These are phyloP conservation scores for Cnemophilus loriae DNA, from an alignment of 2,113 vertebrate species.

Conservation along the genomic window DNA sequence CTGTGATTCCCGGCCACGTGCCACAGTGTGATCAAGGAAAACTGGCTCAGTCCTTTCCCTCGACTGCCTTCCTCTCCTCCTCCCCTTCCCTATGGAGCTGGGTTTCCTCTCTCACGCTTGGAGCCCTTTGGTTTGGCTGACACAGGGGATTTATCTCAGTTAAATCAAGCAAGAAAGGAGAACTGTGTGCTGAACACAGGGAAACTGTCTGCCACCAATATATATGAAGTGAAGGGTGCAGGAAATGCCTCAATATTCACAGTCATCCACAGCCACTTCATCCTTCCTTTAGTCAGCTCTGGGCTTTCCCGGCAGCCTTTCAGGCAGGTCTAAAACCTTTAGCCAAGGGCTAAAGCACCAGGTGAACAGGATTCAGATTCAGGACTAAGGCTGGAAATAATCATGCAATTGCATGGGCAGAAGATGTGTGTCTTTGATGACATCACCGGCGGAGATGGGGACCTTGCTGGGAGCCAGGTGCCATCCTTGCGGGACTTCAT, in stretches of 20 bases:
- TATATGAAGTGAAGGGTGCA: fast-evolving
- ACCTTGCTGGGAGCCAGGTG: background rate
- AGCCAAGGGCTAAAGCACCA: background rate
- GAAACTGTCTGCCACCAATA: background rate
- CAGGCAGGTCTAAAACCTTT: background rate
- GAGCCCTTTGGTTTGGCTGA: background rate
- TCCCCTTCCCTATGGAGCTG: background rate
- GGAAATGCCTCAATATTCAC: background rate
- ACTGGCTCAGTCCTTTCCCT: background rate
- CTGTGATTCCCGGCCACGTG: constrained; percentile 22
- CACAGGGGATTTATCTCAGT: background rate
- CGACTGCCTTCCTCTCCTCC: background rate
- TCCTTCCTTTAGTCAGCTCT: background rate
- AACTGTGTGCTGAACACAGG: background rate
- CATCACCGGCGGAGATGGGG: background rate
- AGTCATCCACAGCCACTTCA: background rate
- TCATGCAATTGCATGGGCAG: background rate
- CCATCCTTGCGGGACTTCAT: background rate
- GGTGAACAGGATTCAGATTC: background rate
- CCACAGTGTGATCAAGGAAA: constrained; percentile 15
- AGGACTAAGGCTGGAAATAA: background rate
- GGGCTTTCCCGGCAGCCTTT: background rate
- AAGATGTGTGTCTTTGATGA: background rate
- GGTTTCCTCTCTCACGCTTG: background rate
- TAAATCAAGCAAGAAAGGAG: background rate